Conservation (phyloP, 2,113 vertebrate genomes). For the Himantopus leucocephalus region DNA sequence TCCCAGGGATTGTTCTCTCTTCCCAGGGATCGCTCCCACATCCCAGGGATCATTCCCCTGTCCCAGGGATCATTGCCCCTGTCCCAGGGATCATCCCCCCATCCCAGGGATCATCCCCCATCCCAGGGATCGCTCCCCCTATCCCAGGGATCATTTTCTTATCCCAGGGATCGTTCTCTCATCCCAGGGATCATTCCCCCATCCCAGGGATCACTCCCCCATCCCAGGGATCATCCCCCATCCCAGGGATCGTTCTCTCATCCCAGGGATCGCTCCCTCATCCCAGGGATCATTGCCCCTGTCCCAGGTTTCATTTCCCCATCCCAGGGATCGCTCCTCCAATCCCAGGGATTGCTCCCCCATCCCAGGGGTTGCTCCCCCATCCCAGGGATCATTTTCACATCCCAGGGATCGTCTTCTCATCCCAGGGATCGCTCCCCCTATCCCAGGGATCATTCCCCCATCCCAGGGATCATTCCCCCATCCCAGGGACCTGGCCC, state of each 20-base stretch:
- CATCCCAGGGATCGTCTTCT: neutral
- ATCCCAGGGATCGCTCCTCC: rapidly evolving
- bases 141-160: too few relatives aligned
- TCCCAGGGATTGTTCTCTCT: rapidly evolving
- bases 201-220: too few relatives aligned
- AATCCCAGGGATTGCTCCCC: too few relatives aligned
- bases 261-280: rapidly evolving
- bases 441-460: neutral
- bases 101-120: too few relatives aligned
- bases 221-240: neutral
- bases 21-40: rapidly evolving
- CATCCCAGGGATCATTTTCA: neutral
- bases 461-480: neutral
- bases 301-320: neutral
- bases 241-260: neutral
- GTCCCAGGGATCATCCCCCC: neutral
- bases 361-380: neutral
- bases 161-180: rapidly evolving
- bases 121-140: too few relatives aligned
- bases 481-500: neutral
- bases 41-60: too few relatives aligned
- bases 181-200: neutral
- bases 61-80: too few relatives aligned
- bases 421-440: too few relatives aligned
- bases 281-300: neutral